Conservation (phyloP, 2,888 invertebrate genomes). For the Crematogaster levior region DNA sequence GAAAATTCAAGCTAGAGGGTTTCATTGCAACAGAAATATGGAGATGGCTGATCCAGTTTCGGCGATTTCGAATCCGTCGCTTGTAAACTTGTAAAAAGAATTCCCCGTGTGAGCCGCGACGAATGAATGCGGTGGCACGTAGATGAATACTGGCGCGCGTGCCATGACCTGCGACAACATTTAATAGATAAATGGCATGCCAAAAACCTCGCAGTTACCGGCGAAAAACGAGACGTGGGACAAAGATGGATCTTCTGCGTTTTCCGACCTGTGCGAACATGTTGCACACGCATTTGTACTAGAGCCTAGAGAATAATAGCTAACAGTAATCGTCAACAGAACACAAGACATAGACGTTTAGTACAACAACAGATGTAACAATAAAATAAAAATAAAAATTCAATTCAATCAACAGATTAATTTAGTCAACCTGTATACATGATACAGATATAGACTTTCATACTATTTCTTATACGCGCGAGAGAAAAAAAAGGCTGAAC, state of each 20-base stretch:
- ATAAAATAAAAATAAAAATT: background rate
- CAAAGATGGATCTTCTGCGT: slow-evolving; percentile 35
- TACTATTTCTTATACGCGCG: background rate
- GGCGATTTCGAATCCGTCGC: background rate
- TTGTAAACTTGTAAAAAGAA: background rate
- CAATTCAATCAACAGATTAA: background rate
- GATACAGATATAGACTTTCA: too few relatives aligned
- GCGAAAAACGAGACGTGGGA: slow-evolving; percentile 26
- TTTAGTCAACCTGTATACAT: too few relatives aligned
- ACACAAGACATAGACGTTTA: background rate
- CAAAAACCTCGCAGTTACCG: slow-evolving; percentile 15
- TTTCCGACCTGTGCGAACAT: background rate
- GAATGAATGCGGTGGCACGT: background rate
- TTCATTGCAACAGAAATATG: background rate
- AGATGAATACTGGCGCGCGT: slow-evolving; percentile 8
- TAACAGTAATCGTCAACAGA: background rate
- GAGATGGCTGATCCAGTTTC: background rate
- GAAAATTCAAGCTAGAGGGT: too few relatives aligned
- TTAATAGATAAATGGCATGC: slow-evolving; percentile 40
- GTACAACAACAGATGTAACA: background rate
- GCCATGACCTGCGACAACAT: slow-evolving; percentile 10
- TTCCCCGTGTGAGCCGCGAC: background rate
- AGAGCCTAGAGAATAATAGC: background rate
- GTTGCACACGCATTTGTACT: background rate
- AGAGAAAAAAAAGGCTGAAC: background rate